These are phyloP conservation scores for Notiomystis cincta DNA, from an alignment of 2,113 vertebrate genomes.

Conservation along the genomic window DNA sequence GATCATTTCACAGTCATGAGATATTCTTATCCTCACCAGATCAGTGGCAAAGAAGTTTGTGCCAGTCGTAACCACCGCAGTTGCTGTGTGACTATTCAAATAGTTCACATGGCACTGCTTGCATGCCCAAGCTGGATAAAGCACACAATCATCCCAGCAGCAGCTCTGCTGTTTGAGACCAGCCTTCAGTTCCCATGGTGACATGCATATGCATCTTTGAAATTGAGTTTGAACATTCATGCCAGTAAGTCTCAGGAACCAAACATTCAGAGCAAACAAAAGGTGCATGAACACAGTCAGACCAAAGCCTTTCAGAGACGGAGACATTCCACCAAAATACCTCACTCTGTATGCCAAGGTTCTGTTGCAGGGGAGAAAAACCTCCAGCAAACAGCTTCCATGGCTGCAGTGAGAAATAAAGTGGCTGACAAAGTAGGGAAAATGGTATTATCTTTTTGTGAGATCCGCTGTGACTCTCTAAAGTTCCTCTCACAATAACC, in stretches of 20 bases:
- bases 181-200: neutral
- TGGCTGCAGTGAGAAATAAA: neutral
- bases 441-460: neutral
- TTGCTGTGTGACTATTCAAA: neutral
- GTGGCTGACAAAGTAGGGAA: neutral
- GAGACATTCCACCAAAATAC: neutral
- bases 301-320: neutral
- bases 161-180: neutral
- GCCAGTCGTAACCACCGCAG: neutral
- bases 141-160: neutral
- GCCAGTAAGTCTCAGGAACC: neutral
- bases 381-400: neutral
- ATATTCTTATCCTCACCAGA: neutral
- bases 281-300: neutral
- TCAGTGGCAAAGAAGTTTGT: neutral
- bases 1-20: neutral
- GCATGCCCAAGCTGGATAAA: neutral
- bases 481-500: neutral
- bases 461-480: neutral
- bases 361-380: neutral
- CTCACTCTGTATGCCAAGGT: neutral
- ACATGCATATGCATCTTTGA: neutral
- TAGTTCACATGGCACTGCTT: neutral
- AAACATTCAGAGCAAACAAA: constrained; percentile 24
- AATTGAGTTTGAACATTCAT: neutral